Conservation (phyloP, 2,113 vertebrate species). For the Scalopus aquaticus region DNA sequence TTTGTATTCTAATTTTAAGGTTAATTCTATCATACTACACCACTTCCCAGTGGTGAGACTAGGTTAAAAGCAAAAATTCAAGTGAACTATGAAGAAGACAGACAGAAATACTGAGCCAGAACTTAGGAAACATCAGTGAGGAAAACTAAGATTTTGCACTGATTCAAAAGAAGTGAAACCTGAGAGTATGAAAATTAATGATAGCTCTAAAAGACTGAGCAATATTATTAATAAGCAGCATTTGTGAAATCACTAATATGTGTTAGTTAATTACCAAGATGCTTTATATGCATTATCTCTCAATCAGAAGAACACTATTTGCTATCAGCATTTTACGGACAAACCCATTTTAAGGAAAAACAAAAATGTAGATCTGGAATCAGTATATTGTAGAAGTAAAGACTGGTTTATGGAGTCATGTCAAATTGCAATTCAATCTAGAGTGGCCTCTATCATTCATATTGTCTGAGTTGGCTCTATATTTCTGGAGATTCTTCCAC, state of each 20-base stretch:
- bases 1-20: neutral
- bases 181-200: neutral
- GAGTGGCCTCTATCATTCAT: neutral
- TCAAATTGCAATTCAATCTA: neutral
- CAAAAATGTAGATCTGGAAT: neutral
- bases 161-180: neutral
- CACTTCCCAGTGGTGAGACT: neutral
- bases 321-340: neutral
- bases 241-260: neutral
- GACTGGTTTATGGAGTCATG: neutral
- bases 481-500: neutral
- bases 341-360: neutral
- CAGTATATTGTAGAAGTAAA: neutral
- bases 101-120: neutral
- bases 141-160: conserved; percentile 8
- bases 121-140: neutral
- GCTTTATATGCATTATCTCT: neutral
- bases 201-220: neutral
- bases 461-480: neutral
- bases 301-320: neutral
- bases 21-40: neutral
- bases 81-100: neutral
- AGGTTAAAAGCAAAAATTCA: neutral
- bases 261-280: neutral
- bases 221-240: neutral